These are phyloP conservation scores for Staurois parvus DNA, from an alignment of 2,797 vertebrate species.

Conservation along the genomic window DNA sequence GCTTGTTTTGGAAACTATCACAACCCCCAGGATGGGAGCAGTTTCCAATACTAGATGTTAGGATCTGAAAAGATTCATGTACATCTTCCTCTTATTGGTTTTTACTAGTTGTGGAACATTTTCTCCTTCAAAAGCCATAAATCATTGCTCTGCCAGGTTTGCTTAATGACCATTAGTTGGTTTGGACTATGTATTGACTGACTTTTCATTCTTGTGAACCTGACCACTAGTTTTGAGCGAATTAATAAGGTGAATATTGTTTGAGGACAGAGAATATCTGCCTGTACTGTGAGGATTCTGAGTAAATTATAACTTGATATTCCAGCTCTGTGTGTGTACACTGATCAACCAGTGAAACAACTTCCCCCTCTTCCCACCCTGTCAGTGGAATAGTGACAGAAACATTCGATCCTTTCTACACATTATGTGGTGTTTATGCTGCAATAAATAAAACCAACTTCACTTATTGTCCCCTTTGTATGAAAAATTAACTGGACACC, in stretches of 20 bases:
- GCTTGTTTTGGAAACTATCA: too few relatives aligned
- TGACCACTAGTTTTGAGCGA: neutral
- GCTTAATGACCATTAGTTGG: too few relatives aligned
- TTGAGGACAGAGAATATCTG: neutral
- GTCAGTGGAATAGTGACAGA: constrained; percentile 32
- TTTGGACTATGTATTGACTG: too few relatives aligned
- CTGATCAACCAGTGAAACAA: neutral
- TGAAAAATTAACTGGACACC: constrained; percentile 90
- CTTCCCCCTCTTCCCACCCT: neutral
- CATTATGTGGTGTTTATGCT: constrained; percentile 70
- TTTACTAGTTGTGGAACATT: too few relatives aligned
- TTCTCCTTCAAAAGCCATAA: too few relatives aligned
- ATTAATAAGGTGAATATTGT: neutral
- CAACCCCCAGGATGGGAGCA: too few relatives aligned
- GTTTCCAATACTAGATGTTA: too few relatives aligned
- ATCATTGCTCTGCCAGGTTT: too few relatives aligned
- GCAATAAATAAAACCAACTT: constrained; percentile 71
- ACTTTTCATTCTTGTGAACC: too few relatives aligned
- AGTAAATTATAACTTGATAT: neutral
- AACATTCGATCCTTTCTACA: constrained; percentile 56
- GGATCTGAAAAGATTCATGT: too few relatives aligned
- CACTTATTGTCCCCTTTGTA: constrained; percentile 86
- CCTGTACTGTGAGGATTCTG: neutral
- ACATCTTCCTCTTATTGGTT: too few relatives aligned
- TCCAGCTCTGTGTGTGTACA: neutral